phyloP scores from a whole-genome alignment of 2,113 vertebrate genomes.

The Xiphophorus couchianus region DNA sequence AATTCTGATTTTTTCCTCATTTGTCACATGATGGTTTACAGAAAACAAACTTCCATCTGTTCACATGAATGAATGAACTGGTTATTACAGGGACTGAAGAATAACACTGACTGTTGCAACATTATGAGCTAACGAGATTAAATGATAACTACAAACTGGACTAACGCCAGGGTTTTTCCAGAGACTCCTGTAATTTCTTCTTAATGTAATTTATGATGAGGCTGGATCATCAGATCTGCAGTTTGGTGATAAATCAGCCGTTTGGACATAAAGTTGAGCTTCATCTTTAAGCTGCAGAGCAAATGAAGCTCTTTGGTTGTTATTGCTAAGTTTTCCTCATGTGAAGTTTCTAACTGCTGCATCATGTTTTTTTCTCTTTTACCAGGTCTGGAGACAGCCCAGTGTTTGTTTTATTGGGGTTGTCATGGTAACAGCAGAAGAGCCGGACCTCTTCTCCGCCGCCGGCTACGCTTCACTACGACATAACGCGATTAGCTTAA shows the following conservation, averaged over 20 bases:
- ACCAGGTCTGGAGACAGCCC: slow-evolving; percentile 26
- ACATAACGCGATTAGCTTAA: slow-evolving; percentile 80
- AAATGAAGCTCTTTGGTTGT: not conserved
- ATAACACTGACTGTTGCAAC: not conserved
- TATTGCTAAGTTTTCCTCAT: not conserved
- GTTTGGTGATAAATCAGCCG: not conserved
- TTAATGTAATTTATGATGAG: not conserved
- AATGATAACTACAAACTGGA: not conserved
- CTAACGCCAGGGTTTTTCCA: not conserved
- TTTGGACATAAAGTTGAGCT: not conserved
- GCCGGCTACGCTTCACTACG: slow-evolving; percentile 52
- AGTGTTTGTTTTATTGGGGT: slow-evolving; percentile 50
- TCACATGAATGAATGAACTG: not conserved
- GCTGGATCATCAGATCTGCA: not conserved
- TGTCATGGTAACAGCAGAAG: slow-evolving; percentile 60
- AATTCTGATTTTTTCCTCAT: no score
- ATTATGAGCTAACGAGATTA: not conserved
- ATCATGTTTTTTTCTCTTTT: slow-evolving; percentile 7
- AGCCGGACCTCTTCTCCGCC: slow-evolving; percentile 60
- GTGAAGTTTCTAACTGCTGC: not conserved
- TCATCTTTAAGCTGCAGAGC: not conserved
- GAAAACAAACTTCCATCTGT: no score
- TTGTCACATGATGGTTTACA: no score
- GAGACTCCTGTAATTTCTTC: not conserved
- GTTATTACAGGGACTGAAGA: not conserved